Percentiles rank a stretch among this genome's conserved stretches.
These are phyloP conservation scores for Pyrgus malvae DNA, from an alignment of 2,888 invertebrate species.

Conservation along the genomic window DNA sequence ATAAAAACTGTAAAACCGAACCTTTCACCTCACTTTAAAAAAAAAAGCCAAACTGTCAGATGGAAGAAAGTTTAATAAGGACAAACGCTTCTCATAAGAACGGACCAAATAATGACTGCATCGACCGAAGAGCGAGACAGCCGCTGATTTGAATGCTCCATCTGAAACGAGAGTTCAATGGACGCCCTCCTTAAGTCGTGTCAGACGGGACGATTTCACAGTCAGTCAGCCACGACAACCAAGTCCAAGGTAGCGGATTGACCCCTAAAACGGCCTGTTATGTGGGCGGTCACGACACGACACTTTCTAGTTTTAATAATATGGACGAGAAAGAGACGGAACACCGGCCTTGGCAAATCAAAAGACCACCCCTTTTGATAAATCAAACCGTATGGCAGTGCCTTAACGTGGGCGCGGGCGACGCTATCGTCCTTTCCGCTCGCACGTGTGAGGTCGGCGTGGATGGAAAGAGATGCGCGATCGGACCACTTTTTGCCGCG, in stretches of 20 bases:
- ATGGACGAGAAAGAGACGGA: background rate
- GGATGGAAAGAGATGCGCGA: slow-evolving; percentile 46
- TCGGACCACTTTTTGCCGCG: slow-evolving; percentile 72
- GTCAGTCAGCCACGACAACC: background rate
- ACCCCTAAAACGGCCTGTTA: background rate
- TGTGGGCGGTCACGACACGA: background rate
- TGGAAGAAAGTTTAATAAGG: slow-evolving; percentile 39
- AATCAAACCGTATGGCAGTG: background rate
- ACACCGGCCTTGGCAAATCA: background rate
- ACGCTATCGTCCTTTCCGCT: slow-evolving; percentile 48
- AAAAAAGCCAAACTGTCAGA: slow-evolving; percentile 32
- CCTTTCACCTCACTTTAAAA: slow-evolving; percentile 25
- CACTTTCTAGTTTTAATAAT: slow-evolving; percentile 4
- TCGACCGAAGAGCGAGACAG: slow-evolving; percentile 50
- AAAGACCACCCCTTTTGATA: background rate
- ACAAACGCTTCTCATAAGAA: slow-evolving; percentile 39
- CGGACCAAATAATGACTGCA: slow-evolving; percentile 18
- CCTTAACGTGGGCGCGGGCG: slow-evolving; percentile 68
- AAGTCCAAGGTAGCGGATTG: background rate
- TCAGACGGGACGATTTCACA: background rate
- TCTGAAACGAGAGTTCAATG: slow-evolving; percentile 66
- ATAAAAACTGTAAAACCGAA: too few relatives aligned
- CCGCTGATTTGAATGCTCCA: slow-evolving; percentile 45
- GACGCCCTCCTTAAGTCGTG: slow-evolving; percentile 58
- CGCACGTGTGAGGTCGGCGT: slow-evolving; percentile 40